phyloP scores from a whole-genome alignment of 2,797 vertebrate species.

The Sebastes trivittatus region DNA sequence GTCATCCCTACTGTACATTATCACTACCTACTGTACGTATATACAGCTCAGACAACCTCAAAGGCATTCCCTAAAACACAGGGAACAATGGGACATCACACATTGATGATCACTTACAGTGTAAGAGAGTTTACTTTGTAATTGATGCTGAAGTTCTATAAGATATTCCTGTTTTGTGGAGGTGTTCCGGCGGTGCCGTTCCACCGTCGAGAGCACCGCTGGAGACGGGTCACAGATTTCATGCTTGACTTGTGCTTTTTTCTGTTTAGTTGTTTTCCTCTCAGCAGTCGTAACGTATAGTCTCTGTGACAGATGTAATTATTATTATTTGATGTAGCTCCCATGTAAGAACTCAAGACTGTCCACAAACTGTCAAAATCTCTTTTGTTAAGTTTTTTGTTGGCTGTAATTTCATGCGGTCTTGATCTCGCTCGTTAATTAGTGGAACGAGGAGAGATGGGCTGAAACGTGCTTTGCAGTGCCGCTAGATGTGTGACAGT shows the following conservation, averaged over 20 bases:
- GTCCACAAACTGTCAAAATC: conserved; percentile 86
- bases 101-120: neutral
- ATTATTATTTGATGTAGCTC: conserved; percentile 73
- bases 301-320: conserved; percentile 73
- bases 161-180: neutral
- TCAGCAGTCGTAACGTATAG: conserved; percentile 42
- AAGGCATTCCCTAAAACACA: neutral
- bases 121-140: neutral
- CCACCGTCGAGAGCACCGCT: conserved; percentile 34
- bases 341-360: conserved; percentile 63
- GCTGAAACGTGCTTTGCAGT: conserved; percentile 86
- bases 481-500: conserved; percentile 85
- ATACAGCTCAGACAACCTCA: neutral
- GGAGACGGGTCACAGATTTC: conserved; percentile 57
- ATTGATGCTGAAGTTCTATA: neutral
- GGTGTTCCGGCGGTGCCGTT: conserved; percentile 10
- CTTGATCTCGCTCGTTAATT: conserved; percentile 89
- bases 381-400: conserved; percentile 78
- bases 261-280: conserved; percentile 48
- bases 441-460: conserved; percentile 87
- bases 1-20: neutral
- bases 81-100: neutral
- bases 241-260: conserved; percentile 49
- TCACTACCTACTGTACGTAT: no score
- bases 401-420: conserved; percentile 87